Evolutionary conservation across 2,113 vertebrate species (phyloP).

Genomic region (Cichladusa arquata): DNA sequence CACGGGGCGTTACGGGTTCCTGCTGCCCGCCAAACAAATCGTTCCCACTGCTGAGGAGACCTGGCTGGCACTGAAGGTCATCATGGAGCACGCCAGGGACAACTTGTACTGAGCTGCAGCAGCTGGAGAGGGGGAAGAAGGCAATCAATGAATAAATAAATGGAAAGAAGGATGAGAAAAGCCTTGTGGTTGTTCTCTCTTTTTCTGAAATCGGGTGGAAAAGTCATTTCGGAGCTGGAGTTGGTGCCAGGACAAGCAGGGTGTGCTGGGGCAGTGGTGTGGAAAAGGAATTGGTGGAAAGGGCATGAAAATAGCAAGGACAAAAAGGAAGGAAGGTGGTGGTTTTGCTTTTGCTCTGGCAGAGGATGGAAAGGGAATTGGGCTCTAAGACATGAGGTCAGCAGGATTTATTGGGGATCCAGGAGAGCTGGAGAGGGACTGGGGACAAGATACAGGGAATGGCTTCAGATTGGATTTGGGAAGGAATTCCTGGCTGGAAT

Average conservation of each 20-base stretch:
- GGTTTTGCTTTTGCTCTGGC: not conserved
- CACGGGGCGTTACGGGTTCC: slow-evolving; percentile 85
- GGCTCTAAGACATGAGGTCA: accelerated
- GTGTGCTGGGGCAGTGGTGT: not conserved
- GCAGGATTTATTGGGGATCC: accelerated
- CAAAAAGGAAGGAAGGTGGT: not conserved
- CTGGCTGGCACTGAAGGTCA: slow-evolving; percentile 84
- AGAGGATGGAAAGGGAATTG: not conserved
- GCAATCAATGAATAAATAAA: not conserved
- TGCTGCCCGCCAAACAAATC: slow-evolving; percentile 89
- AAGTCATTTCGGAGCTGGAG: accelerated
- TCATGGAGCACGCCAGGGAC: slow-evolving; percentile 80
- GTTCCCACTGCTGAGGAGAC: slow-evolving; percentile 88
- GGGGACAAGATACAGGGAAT: not conserved
- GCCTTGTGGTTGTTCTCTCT: accelerated
- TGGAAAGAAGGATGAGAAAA: not conserved
- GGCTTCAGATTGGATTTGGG: not conserved
- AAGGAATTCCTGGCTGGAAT: not conserved
- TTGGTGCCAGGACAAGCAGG: not conserved
- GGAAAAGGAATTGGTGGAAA: not conserved
- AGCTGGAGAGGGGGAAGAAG: accelerated
- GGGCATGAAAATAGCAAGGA: not conserved
- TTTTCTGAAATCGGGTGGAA: accelerated
- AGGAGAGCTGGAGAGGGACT: not conserved
- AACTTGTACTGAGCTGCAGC: slow-evolving; percentile 74